A percentile compares a stretch with the other conserved stretches of the same genome.
These are phyloP conservation scores for Magallana nippona DNA, from an alignment of 2,888 invertebrate species.

Conservation along the genomic window DNA sequence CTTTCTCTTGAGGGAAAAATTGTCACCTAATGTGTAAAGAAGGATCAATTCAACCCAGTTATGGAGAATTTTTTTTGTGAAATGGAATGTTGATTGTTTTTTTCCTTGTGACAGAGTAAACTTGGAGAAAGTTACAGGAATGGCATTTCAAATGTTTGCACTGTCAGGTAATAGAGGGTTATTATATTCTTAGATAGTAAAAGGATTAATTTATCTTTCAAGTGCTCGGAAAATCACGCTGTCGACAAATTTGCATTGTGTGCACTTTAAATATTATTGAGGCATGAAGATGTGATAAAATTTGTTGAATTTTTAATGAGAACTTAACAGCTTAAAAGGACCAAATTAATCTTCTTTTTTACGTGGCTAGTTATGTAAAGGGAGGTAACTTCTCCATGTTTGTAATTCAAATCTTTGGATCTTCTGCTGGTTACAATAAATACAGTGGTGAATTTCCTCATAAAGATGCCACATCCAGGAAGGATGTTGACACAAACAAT, in stretches of 20 bases:
- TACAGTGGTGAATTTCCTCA: not conserved
- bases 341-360: no score
- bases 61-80: not conserved
- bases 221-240: no score
- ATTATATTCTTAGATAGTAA: no score
- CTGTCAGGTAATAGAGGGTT: not conserved
- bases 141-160: conserved; percentile 32
- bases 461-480: not conserved
- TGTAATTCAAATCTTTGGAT: no score
- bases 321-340: no score
- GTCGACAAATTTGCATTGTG: not conserved
- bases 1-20: not conserved
- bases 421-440: no score
- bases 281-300: not conserved
- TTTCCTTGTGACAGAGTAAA: not conserved
- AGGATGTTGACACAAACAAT: conserved; percentile 8
- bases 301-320: not conserved
- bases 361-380: not conserved
- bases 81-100: conserved; percentile 16
- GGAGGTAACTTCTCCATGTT: not conserved
- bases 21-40: not conserved
- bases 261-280: not conserved
- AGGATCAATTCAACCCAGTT: conserved; percentile 5
- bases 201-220: no score
- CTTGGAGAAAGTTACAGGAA: not conserved